These are phyloP conservation scores for Candidula unifasciata DNA, from an alignment of 2,888 invertebrate genomes.

Conservation along the genomic window DNA sequence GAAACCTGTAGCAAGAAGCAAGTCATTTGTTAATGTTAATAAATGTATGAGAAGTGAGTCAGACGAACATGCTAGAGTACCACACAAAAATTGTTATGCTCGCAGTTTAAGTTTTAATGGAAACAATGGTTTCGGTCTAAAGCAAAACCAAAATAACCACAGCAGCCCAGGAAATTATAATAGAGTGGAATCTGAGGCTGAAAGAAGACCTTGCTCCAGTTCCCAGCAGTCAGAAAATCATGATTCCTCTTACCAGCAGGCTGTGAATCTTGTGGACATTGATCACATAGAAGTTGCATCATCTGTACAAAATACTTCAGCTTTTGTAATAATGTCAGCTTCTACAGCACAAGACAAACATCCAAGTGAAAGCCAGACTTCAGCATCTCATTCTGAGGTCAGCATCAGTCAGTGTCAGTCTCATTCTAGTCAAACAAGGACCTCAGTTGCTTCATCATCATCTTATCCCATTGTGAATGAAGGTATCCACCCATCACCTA, in stretches of 20 bases:
- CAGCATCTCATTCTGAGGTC: not conserved
- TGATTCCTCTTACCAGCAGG: not conserved
- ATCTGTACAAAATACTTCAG: not conserved
- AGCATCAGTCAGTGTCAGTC: slow-evolving; percentile 10
- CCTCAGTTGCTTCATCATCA: not conserved
- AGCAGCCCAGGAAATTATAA: not conserved
- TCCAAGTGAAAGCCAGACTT: not conserved
- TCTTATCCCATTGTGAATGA: not conserved
- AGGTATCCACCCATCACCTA: not conserved
- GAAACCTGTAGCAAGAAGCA: slow-evolving; percentile 19
- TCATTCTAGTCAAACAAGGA: not conserved
- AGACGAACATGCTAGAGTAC: not conserved
- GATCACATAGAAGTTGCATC: not conserved
- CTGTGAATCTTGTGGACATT: not conserved
- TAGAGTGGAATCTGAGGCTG: not conserved
- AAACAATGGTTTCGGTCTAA: not conserved
- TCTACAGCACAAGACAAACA: slow-evolving; percentile 2
- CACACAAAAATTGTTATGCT: no score
- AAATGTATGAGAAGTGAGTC: not conserved
- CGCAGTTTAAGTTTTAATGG: not conserved
- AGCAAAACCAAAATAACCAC: not conserved
- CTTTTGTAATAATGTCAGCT: not conserved
- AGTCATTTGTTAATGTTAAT: slow-evolving; percentile 33
- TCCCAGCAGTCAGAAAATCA: not conserved
- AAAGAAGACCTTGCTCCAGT: not conserved